These are phyloP conservation scores for Oophaga sylvatica DNA, from an alignment of 2,797 vertebrate species.

Conservation along the genomic window DNA sequence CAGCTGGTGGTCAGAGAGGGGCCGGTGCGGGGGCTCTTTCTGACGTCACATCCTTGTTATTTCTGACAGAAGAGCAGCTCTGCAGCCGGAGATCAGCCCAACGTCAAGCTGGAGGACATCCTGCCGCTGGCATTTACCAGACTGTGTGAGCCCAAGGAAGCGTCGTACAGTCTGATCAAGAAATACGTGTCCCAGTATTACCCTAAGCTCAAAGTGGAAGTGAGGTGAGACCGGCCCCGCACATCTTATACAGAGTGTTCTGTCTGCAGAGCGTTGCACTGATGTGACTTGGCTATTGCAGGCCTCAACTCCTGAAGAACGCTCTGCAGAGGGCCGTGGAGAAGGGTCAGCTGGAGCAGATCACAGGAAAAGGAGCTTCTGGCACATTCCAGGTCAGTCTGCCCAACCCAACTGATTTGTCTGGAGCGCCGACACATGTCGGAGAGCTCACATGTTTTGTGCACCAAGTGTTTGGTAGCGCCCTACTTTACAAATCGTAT, in stretches of 20 bases:
- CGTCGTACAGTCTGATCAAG: constrained; percentile 95
- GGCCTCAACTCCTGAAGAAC: constrained; percentile 91
- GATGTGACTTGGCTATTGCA: constrained; percentile 64
- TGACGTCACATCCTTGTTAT: not conserved
- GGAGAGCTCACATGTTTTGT: too few species aligned
- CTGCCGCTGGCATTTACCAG: constrained; percentile 95
- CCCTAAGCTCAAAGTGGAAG: constrained; percentile 89
- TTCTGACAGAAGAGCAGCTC: constrained; percentile 70
- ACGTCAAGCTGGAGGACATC: constrained; percentile 87
- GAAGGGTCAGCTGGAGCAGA: constrained; percentile 92
- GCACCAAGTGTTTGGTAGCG: too few species aligned
- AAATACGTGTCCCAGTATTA: constrained; percentile 97
- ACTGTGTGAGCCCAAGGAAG: constrained; percentile 97
- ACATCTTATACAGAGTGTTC: too few species aligned
- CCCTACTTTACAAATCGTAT: too few species aligned
- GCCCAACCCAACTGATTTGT: too few species aligned
- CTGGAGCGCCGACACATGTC: too few species aligned
- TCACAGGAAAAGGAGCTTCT: constrained; percentile 95
- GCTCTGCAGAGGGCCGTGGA: constrained; percentile 93
- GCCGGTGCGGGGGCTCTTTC: too few species aligned
- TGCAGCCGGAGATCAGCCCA: constrained; percentile 73
- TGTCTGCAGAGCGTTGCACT: not conserved
- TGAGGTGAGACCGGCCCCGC: constrained; percentile 75
- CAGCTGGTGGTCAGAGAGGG: too few species aligned
- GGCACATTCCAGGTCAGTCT: constrained; percentile 94